Percentiles rank a stretch among this genome's conserved stretches.
Conservation (phyloP, 2,113 vertebrate genomes). For the Lampris megalopsis region DNA sequence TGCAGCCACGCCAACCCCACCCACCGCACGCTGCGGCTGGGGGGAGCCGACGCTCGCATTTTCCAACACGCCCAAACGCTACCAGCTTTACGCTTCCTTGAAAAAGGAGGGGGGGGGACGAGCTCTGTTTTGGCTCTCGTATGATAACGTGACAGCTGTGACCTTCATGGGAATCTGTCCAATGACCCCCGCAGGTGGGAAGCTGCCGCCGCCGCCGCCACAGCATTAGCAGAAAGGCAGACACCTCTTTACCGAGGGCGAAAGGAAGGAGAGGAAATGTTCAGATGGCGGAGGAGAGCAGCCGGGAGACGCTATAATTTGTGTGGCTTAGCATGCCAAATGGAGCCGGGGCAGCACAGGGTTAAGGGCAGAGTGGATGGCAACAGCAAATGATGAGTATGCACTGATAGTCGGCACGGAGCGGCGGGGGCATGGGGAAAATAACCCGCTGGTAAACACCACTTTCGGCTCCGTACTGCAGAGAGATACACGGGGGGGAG, state of each 20-base stretch:
- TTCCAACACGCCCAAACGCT: not conserved
- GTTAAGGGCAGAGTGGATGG: conserved; percentile 61
- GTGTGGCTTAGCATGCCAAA: conserved; percentile 59
- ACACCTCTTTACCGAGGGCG: conserved; percentile 53
- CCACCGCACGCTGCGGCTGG: conserved; percentile 11
- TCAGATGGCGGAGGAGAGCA: conserved; percentile 49
- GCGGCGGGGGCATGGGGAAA: conserved; percentile 45
- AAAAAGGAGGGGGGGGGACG: no score
- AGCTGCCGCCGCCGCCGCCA: conserved; percentile 31
- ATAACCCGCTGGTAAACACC: conserved; percentile 42
- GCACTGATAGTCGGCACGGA: conserved; percentile 37
- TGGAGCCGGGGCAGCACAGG: conserved; percentile 47
- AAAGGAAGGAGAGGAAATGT: conserved; percentile 61
- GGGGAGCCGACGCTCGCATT: not conserved
- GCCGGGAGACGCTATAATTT: conserved; percentile 68
- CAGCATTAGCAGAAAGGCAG: conserved; percentile 43
- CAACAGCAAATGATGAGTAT: conserved; percentile 63
- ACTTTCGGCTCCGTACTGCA: conserved; percentile 30
- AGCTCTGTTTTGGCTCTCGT: conserved; percentile 60
- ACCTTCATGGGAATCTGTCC: conserved; percentile 66
- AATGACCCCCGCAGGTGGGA: conserved; percentile 62
- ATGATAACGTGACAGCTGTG: conserved; percentile 71
- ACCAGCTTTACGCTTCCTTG: no score
- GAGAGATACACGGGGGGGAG: conserved; percentile 4
- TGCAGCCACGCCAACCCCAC: conserved; percentile 38